Evolutionary conservation across 2,888 invertebrate genomes (phyloP), one percentile per base, ranked within the genome.

Genomic region (Cenopis cana): DNA sequence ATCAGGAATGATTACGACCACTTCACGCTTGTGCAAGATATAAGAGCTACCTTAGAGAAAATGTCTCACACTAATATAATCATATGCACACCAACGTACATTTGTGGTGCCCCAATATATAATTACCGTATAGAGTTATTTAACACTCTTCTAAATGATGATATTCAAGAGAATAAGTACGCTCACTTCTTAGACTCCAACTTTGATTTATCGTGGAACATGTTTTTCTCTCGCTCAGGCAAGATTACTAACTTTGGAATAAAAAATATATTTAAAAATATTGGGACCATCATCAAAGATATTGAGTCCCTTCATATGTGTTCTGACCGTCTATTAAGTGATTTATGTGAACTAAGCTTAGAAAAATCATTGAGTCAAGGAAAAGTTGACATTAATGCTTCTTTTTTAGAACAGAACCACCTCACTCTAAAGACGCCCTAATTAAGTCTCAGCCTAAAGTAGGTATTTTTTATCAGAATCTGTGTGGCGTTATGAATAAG

Each of bases 61-160:
- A 24, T 54, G 5, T 12, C 11, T 20, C 18, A 55, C 14, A 55
- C 54, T 8, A 55, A 55, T 8, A 12, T 29, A n/a, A 24, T 24
- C 1, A 24, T 24, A 24, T 55, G 29, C 24, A n/a, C n/a, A 29
- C 55, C 55, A 12, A 55, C 55, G 8, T 55, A n/a, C 55, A 55
- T 29, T 8, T 55, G 55, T 8, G 55, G 55, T 24, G 55, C 55
- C n/a, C 24, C 12, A 14, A 12, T 55, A 1, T 55, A 55, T n/a
- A 55, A 55, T 9, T 55, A n/a, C 5, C 2, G 55, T n/a, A 24
- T 55, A 33, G 55, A 55, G n/a, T n/a, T 55, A 29, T 55, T 55
- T 55, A 55, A 55, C 9, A 55, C 24, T 3, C 12, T 55, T 2
- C 20, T 55, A n/a, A n/a, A 55, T 9, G 8, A 2, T 14, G 55